Percentiles rank a stretch among this genome's conserved stretches.
phyloP scores from a whole-genome alignment of 1,140 invertebrate species.

The Sogatella furcifera region DNA sequence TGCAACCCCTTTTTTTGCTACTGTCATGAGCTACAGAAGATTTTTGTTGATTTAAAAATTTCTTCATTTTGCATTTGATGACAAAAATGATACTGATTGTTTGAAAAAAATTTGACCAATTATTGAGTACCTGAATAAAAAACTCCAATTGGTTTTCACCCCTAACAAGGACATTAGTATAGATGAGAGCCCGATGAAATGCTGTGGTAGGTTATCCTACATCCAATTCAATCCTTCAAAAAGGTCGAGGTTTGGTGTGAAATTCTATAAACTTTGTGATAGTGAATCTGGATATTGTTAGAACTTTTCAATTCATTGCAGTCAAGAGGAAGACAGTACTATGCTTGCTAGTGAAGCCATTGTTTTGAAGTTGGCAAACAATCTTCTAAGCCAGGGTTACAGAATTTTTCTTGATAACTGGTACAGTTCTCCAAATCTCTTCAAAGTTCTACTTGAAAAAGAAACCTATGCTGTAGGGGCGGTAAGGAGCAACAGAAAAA shows the following conservation, averaged over 20 bases:
- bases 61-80: slow-evolving; percentile 16
- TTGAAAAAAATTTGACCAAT: neutral
- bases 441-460: no score
- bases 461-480: no score
- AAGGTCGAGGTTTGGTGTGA: slow-evolving; percentile 9
- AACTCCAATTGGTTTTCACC: neutral
- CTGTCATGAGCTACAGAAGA: neutral
- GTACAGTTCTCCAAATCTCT: no score
- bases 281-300: slow-evolving; percentile 10
- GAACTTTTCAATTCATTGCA: slow-evolving; percentile 13
- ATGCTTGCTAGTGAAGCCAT: slow-evolving; percentile 6
- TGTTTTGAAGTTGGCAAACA: neutral
- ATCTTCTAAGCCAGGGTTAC: slow-evolving; percentile 15
- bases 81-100: neutral
- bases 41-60: neutral
- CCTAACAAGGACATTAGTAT: neutral
- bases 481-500: slow-evolving; percentile 8
- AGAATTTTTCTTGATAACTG: no score
- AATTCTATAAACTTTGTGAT: slow-evolving; percentile 16
- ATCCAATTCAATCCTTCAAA: slow-evolving; percentile 2
- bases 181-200: neutral
- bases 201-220: neutral
- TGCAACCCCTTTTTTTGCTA: neutral
- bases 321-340: neutral
- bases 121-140: neutral